Base-by-base conservation (phyloP, 1,140 invertebrate genomes). In the Atta cephalotes region DNA sequence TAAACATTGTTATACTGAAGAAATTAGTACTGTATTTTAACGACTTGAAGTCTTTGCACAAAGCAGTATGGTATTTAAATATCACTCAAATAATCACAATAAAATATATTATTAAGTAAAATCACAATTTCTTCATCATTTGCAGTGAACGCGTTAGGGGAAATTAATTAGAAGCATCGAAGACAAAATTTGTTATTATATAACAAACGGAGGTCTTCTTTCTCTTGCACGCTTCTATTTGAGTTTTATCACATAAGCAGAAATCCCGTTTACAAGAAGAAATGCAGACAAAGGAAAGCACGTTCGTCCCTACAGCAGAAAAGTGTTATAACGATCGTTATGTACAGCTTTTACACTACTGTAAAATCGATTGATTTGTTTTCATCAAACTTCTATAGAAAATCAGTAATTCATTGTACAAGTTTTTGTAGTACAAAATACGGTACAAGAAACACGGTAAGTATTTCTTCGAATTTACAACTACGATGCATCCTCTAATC, bases 341-440 rank as follows among this genome's bases (percentile, higher is more conserved):
- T 62, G 56, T 70, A 91, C 87, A 78, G 79, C 70, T 49, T 84
- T 74, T 62, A 90, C 51, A 79, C 80, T 71, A 87, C 71, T 85
- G 80, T 84, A 87, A 87, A 91, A 87, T 90, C 58, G 80, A 74
- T 62, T 62, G 53, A 82, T 72, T 60, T 7, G 39, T 65, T 85
- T 35, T 87, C 45, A 16, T 70, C 66, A 77, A 88, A 74, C 35
- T 21, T 81, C 76, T 90, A 84, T 87, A 89, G 81, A 87, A 82
- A 90, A 85, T 77, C 53, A 85, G 72, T 63, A 78, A 72, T 88
- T n/a, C 62, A 84, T 91, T 90, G 84, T 90, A 88, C 68, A 89
- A 31, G 25, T 84, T 84, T 72, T 87, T 76, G 70, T 90, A 86
- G 62, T 90, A 91, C 65, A 91, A 89, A 89, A 89, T 91, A 91